These are phyloP conservation scores for Trichonephila inaurata DNA, from an alignment of 1,140 invertebrate species.

Conservation along the genomic window DNA sequence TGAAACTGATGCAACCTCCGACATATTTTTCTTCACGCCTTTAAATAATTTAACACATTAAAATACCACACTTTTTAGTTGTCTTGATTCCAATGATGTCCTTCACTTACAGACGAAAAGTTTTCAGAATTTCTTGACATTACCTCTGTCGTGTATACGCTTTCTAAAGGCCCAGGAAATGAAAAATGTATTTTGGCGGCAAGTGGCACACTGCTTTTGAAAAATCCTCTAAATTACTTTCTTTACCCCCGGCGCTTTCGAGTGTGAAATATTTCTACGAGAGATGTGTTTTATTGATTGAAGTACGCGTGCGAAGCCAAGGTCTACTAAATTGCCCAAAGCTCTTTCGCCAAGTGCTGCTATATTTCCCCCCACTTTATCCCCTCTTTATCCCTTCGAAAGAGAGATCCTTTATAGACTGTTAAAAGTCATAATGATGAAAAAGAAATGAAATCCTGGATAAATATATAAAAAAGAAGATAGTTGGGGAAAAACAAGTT, in stretches of 20 bases:
- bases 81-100: neutral
- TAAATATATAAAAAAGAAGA: neutral
- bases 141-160: constrained; percentile 44
- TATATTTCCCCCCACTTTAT: neutral
- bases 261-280: constrained; percentile 67
- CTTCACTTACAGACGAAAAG: constrained; percentile 25
- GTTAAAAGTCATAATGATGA: constrained; percentile 59
- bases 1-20: neutral
- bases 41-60: constrained; percentile 22
- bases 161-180: constrained; percentile 63
- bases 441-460: neutral
- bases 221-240: constrained; percentile 73
- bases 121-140: constrained; percentile 56
- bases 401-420: constrained; percentile 43
- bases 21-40: neutral
- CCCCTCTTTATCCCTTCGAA: constrained; percentile 15
- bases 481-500: neutral
- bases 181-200: constrained; percentile 70
- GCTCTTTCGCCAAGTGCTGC: neutral
- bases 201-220: constrained; percentile 42
- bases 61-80: neutral
- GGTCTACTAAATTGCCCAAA: constrained; percentile 50
- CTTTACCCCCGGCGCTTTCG: constrained; percentile 44
- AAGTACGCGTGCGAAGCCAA: neutral
- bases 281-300: constrained; percentile 70